Percentiles rank a stretch among this genome's conserved stretches.
These are phyloP conservation scores for Ranitomeya imitator DNA, from an alignment of 2,113 vertebrate species.

Conservation along the genomic window DNA sequence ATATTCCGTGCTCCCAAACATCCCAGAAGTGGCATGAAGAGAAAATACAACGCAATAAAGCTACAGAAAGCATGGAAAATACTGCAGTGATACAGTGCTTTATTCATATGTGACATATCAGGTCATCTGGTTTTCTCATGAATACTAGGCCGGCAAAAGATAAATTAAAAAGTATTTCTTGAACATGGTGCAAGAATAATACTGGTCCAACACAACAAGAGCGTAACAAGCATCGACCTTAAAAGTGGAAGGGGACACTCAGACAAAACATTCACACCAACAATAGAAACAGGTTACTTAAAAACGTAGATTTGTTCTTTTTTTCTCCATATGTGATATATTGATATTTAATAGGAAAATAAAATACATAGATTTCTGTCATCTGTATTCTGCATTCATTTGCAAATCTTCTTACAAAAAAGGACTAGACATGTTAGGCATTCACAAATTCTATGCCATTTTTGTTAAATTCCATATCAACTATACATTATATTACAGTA, in stretches of 20 bases:
- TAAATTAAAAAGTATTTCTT: constrained; percentile 45
- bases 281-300: constrained; percentile 65
- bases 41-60: background rate
- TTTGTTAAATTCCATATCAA: constrained; percentile 87
- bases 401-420: constrained; percentile 82
- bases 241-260: constrained; percentile 44
- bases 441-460: constrained; percentile 88
- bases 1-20: too few relatives aligned
- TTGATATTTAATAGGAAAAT: constrained; percentile 89
- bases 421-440: constrained; percentile 82
- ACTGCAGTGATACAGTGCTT: constrained; percentile 14
- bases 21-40: background rate
- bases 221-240: constrained; percentile 65
- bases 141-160: constrained; percentile 44
- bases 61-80: constrained; percentile 13
- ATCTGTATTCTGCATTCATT: constrained; percentile 80
- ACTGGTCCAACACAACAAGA: constrained; percentile 68
- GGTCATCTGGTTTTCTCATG: constrained; percentile 2
- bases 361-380: constrained; percentile 83
- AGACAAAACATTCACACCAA: constrained; percentile 66
- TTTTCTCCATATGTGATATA: constrained; percentile 70
- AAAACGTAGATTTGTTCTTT: constrained; percentile 75
- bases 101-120: constrained; percentile 18
- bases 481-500: constrained; percentile 96
- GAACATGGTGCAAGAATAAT: constrained; percentile 60